Evolutionary conservation across 2,797 vertebrate genomes (phyloP).

Genomic region (Cheirogaleus major): DNA sequence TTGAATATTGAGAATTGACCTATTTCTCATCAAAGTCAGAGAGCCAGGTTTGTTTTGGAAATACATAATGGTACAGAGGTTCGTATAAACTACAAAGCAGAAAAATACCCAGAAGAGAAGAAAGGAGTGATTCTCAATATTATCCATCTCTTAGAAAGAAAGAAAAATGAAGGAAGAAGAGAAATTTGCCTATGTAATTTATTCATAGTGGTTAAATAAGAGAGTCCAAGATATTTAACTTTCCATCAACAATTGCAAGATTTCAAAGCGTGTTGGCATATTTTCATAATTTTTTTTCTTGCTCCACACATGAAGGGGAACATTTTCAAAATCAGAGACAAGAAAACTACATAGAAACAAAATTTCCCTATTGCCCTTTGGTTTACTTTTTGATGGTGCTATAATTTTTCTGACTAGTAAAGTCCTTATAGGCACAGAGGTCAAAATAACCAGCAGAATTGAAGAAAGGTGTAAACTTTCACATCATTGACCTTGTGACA

Average conservation of each 20-base stretch:
- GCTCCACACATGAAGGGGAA: background rate
- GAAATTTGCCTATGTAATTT: background rate
- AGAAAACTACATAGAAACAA: background rate
- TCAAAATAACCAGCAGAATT: background rate
- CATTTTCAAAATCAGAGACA: background rate
- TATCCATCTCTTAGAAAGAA: background rate
- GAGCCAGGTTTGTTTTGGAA: background rate
- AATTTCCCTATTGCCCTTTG: background rate
- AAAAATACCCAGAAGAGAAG: background rate
- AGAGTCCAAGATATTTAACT: background rate
- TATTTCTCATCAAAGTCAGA: background rate
- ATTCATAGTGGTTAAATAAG: background rate
- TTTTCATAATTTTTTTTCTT: background rate
- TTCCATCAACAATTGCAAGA: background rate
- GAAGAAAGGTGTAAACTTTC: background rate
- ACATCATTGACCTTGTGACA: background rate
- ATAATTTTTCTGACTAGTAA: background rate
- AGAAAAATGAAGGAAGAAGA: background rate
- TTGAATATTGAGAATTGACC: background rate
- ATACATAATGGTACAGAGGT: background rate
- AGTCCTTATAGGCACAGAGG: background rate
- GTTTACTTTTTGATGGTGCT: background rate
- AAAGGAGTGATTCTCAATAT: background rate
- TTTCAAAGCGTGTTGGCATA: background rate
- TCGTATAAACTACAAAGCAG: background rate